These are phyloP conservation scores for Flexamia atlantica DNA, from an alignment of 2,888 invertebrate genomes.

Conservation along the genomic window DNA sequence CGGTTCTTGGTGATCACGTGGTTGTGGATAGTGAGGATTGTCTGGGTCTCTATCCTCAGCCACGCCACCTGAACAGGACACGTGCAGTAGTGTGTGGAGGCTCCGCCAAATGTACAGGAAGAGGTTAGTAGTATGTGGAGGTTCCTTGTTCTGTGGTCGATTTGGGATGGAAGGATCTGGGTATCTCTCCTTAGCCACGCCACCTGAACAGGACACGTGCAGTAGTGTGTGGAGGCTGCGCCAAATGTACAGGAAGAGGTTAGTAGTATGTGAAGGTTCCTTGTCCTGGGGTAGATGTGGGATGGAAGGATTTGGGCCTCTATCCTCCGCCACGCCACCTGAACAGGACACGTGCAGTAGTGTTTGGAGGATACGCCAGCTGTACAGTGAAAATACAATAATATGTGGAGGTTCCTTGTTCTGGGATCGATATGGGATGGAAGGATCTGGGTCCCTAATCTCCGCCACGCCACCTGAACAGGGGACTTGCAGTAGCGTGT, in stretches of 20 bases:
- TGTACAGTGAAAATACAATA: too few species aligned
- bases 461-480: conserved; percentile 90
- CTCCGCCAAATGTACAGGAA: too few species aligned
- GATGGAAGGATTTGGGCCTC: conserved; percentile 94
- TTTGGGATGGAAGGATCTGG: conserved; percentile 90
- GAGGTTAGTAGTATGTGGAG: conserved; percentile 89
- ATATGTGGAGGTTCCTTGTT: conserved; percentile 89
- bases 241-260: too few species aligned
- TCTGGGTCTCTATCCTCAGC: conserved; percentile 93
- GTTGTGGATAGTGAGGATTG: conserved; percentile 91
- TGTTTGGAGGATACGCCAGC: too few species aligned
- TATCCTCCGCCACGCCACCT: conserved; percentile 95
- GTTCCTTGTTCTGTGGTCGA: conserved; percentile 89
- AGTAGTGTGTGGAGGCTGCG: too few species aligned
- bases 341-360: not conserved
- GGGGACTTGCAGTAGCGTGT: not conserved
- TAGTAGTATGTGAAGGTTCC: conserved; percentile 90
- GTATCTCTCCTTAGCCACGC: conserved; percentile 95
- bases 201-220: conserved; percentile 78
- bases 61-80: conserved; percentile 86
- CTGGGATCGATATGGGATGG: conserved; percentile 88
- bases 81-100: too few species aligned
- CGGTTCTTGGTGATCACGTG: conserved; percentile 95
- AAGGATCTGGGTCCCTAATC: conserved; percentile 94
- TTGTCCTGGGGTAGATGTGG: conserved; percentile 86